phyloP scores from a whole-genome alignment of 2,797 vertebrate genomes.

The Agapornis canus region DNA sequence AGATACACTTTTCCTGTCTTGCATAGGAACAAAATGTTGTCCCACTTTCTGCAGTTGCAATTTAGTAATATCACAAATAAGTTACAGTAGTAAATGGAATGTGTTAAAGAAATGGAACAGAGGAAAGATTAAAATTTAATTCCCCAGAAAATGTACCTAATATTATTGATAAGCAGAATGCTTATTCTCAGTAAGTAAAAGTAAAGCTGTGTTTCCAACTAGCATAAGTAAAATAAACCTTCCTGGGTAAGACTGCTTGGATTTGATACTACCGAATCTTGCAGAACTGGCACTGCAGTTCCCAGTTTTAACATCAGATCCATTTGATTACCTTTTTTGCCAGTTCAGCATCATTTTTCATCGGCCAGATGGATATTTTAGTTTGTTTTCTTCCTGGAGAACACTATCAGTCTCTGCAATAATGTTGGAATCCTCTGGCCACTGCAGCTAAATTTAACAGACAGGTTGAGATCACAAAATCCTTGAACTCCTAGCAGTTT shows the following conservation, averaged over 20 bases:
- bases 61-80: conserved; percentile 13
- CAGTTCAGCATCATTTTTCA: not conserved
- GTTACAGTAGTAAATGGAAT: not conserved
- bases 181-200: not conserved
- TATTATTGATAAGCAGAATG: conserved; percentile 3
- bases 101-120: not conserved
- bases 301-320: not conserved
- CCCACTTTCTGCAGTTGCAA: conserved; percentile 43
- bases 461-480: not conserved
- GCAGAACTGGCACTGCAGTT: not conserved
- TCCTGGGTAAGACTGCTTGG: not conserved
- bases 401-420: rapidly evolving
- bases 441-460: not conserved
- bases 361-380: not conserved
- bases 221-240: not conserved
- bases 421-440: not conserved
- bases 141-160: not conserved
- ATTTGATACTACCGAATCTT: not conserved
- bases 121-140: conserved; percentile 19
- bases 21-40: conserved; percentile 48
- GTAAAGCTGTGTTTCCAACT: not conserved
- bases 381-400: not conserved
- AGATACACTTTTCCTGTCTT: conserved; percentile 47
- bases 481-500: not conserved
- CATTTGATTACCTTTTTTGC: not conserved